Conservation (phyloP, 64 coral and sea anemone genomes). For the Catalaphyllia jardinei region DNA sequence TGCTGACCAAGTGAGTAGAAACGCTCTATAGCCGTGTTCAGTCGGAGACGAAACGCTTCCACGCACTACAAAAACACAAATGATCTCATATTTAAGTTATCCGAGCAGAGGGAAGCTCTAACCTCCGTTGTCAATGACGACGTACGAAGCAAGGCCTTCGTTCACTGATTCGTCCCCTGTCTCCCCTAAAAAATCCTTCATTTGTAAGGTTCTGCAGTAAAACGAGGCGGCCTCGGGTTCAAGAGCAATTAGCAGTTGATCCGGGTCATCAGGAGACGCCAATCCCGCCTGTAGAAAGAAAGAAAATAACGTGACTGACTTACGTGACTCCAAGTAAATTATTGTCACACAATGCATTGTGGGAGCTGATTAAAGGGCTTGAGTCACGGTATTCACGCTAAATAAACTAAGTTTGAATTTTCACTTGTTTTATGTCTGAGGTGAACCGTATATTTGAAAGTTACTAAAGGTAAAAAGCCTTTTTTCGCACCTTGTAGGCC, state of each 20-base stretch:
- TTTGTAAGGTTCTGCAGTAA: slow-evolving; percentile 70
- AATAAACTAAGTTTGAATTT: no score
- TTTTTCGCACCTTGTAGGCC: slow-evolving; percentile 51
- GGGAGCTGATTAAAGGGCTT: no score
- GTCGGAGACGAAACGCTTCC: no score
- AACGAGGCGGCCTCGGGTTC: slow-evolving; percentile 81
- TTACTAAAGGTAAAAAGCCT: background rate
- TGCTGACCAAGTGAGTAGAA: no score
- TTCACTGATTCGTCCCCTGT: slow-evolving; percentile 63
- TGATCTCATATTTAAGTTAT: no score
- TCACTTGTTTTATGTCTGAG: no score
- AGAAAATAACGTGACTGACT: background rate
- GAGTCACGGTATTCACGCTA: no score
- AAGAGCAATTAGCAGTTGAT: slow-evolving; percentile 72
- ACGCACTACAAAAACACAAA: no score
- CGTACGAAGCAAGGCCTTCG: slow-evolving; percentile 51
- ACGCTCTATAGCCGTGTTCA: no score
- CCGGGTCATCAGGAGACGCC: slow-evolving; percentile 50
- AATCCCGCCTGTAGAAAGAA: slow-evolving; percentile 55
- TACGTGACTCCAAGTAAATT: background rate
- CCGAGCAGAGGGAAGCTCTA: background rate
- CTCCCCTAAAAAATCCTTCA: slow-evolving; percentile 81
- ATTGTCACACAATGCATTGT: background rate
- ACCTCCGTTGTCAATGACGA: slow-evolving; percentile 83
- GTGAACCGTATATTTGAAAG: background rate